These are phyloP conservation scores for Aegithalos caudatus DNA, from an alignment of 2,113 vertebrate species.

Conservation along the genomic window DNA sequence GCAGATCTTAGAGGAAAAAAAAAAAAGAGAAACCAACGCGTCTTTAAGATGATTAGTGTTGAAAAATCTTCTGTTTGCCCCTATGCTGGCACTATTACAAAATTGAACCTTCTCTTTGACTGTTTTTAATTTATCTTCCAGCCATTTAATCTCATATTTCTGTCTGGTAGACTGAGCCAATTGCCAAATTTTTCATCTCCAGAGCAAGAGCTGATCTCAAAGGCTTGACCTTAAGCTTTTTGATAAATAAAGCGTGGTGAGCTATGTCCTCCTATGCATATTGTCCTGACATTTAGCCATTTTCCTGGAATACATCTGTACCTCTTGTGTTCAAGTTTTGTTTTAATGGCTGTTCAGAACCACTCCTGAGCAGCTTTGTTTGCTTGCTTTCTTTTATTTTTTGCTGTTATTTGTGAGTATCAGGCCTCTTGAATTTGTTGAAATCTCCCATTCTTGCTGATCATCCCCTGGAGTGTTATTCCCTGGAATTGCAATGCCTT, in stretches of 20 bases:
- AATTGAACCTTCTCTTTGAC: background rate
- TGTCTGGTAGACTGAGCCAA: background rate
- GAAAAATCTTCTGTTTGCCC: constrained; percentile 11
- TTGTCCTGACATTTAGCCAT: background rate
- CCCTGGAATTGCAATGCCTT: background rate
- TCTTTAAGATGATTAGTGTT: background rate
- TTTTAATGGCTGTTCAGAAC: background rate
- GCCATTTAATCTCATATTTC: constrained; percentile 38
- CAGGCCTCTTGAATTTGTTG: background rate
- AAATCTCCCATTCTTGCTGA: background rate
- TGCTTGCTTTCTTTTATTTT: fast-evolving
- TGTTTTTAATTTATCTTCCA: constrained; percentile 13
- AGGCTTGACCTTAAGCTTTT: constrained; percentile 22
- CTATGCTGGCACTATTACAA: background rate
- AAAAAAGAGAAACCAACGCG: background rate
- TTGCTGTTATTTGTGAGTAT: background rate
- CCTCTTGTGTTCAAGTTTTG: background rate
- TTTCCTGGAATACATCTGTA: background rate
- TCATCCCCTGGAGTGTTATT: background rate
- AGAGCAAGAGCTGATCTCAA: background rate
- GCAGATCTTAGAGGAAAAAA: background rate
- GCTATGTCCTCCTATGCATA: background rate
- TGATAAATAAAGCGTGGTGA: background rate
- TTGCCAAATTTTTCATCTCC: constrained; percentile 1
- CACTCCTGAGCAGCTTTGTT: background rate